A percentile compares a stretch with the other conserved stretches of the same genome.
Conservation (phyloP, 2,888 invertebrate species). For the Formica aserva region DNA sequence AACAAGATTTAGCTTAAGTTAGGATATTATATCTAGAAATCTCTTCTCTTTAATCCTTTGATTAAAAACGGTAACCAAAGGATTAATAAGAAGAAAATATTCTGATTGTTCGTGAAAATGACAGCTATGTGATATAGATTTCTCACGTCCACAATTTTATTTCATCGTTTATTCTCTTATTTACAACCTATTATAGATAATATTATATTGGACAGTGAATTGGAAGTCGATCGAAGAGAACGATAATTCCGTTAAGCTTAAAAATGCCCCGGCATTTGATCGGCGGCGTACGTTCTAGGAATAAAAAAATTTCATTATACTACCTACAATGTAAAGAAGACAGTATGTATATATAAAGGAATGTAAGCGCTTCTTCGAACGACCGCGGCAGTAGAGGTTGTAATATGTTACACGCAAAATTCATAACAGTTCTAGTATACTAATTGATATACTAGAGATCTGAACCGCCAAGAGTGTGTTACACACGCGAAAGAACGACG, state of each 20-base stretch:
- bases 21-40: slow-evolving; percentile 1
- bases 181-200: slow-evolving; percentile 82
- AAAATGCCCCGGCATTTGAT: slow-evolving; percentile 24
- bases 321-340: slow-evolving; percentile 58
- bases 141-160: slow-evolving; percentile 67
- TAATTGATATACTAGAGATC: slow-evolving; percentile 69
- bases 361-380: slow-evolving; percentile 76
- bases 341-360: slow-evolving; percentile 58
- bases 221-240: slow-evolving; percentile 79
- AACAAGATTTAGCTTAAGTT: neutral
- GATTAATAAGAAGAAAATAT: slow-evolving; percentile 26
- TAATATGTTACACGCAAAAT: slow-evolving; percentile 77
- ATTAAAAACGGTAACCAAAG: slow-evolving; percentile 32
- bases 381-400: slow-evolving; percentile 79
- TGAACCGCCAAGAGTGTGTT: slow-evolving; percentile 57
- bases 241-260: slow-evolving; percentile 62
- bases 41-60: slow-evolving; percentile 7
- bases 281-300: slow-evolving; percentile 26
- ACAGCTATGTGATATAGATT: slow-evolving; percentile 46
- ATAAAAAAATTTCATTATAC: slow-evolving; percentile 55
- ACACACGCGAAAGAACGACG: slow-evolving; percentile 72
- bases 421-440: slow-evolving; percentile 69
- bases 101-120: slow-evolving; percentile 34
- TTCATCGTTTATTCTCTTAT: slow-evolving; percentile 76
- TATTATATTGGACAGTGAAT: slow-evolving; percentile 81